Evolutionary conservation across 2,888 invertebrate species (phyloP).

Genomic region (Hololepta plana): DNA sequence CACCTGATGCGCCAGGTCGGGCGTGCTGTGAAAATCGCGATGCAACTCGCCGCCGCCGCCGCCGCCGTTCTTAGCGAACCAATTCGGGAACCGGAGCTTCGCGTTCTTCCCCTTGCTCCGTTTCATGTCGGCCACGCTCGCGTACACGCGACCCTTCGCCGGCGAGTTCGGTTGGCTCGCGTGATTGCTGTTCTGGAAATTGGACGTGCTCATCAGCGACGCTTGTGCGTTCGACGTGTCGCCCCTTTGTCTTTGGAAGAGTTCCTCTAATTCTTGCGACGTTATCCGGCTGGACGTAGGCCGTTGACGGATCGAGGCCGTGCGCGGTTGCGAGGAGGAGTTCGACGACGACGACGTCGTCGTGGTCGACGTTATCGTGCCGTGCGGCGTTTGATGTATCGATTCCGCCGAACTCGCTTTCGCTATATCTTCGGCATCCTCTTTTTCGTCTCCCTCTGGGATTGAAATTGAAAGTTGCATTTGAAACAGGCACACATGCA

Average conservation of each 20-base stretch:
- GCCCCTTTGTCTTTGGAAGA: slow-evolving; percentile 72
- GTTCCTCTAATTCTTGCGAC: slow-evolving; percentile 79
- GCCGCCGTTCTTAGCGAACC: slow-evolving; percentile 29
- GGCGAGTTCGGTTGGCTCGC: slow-evolving; percentile 44
- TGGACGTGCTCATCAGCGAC: slow-evolving; percentile 53
- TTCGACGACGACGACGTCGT: slow-evolving; percentile 23
- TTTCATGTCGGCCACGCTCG: slow-evolving; percentile 92
- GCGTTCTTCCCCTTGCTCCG: slow-evolving; percentile 48
- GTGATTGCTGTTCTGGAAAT: slow-evolving; percentile 49
- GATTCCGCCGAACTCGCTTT: slow-evolving; percentile 74
- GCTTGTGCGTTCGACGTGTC: slow-evolving; percentile 30
- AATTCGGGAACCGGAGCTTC: slow-evolving; percentile 8
- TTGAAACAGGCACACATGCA: no score
- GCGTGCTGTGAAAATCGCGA: slow-evolving; percentile 79
- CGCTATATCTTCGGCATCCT: slow-evolving; percentile 51
- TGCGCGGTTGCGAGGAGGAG: slow-evolving; percentile 64
- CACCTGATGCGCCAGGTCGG: slow-evolving; percentile 62
- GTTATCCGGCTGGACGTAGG: slow-evolving; percentile 79
- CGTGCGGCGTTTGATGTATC: slow-evolving; percentile 37
- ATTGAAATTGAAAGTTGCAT: no score
- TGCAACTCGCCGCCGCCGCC: slow-evolving; percentile 39
- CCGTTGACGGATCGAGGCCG: slow-evolving; percentile 79
- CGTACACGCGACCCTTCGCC: slow-evolving; percentile 58
- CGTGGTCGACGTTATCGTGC: slow-evolving; percentile 17
- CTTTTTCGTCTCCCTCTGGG: slow-evolving; percentile 49